Evolutionary conservation across 2,113 vertebrate species (phyloP), one percentile per base, ranked within the genome.

Genomic region (Phainopepla nitens): DNA sequence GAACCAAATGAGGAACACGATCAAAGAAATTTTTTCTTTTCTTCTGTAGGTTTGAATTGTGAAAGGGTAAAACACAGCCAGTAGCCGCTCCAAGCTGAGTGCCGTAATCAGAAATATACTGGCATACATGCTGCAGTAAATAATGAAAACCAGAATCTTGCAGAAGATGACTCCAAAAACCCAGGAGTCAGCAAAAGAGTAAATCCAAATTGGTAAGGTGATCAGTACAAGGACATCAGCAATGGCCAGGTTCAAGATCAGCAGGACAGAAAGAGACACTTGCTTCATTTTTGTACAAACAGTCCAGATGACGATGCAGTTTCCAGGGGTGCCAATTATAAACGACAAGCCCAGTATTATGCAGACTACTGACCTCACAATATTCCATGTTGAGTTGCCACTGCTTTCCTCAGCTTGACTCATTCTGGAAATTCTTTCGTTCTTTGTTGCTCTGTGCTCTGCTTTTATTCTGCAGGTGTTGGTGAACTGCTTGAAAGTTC

Each of bases 231-330:
- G 91, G 45, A 98, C 85, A 75, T 98, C 98, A 22, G 98, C 97
- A 58, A 98, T 47, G 23, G 98, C 97, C 87, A 98, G 94, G 76
- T 98, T 98, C 75, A 98, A 73, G 93, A 98, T 98, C 70, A 98
- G 95, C 64, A 96, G 65, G 28, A 97, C 95, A 3, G 98, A 98
- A 49, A 96, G 97, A 45, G 97, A 97, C 11, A 89, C 58, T 72
- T 94, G n/a, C 72, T 96, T 97, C 82, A 98, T 90, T 90, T 94
- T 96, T 24, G 47, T 35, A 31, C 92, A 84, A 44, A 98, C 91
- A 57, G 91, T 95, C 95, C 97, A 95, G 91, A 98, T 88, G 58
- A 98, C 91, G 0, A 97, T 89, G 82, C 96, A 75, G 33, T 98
- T 98, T 27, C 97, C 98, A 41, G 98, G 97, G 17, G 97, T 88